Conservation (phyloP, 2,113 vertebrate species). For the Sporophila hypoxantha region DNA sequence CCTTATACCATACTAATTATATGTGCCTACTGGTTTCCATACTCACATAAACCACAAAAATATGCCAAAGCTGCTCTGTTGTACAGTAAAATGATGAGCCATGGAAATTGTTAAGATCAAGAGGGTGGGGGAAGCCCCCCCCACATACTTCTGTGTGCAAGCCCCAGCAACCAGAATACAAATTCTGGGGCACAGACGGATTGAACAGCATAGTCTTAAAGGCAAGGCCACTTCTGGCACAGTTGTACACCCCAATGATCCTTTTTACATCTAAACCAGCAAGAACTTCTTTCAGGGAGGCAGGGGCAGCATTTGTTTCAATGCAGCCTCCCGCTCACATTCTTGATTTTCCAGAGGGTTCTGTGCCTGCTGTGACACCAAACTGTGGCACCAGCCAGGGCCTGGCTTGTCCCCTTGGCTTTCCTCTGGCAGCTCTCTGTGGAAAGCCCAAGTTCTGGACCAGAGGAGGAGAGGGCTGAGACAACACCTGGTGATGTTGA, state of each 20-base stretch:
- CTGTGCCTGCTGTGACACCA: background rate
- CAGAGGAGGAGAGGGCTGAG: background rate
- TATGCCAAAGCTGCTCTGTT: background rate
- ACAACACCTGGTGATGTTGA: too few relatives aligned
- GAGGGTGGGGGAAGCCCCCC: fast-evolving
- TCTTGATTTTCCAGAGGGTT: background rate
- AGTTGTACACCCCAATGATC: fast-evolving
- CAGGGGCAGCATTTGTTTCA: background rate
- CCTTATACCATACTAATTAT: background rate
- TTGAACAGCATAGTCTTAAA: background rate
- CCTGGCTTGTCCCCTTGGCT: too few relatives aligned
- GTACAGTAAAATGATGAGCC: background rate
- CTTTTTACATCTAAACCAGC: background rate
- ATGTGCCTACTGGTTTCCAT: background rate
- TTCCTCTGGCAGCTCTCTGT: background rate
- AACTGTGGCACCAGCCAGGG: background rate
- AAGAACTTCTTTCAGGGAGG: background rate
- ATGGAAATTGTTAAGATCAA: background rate
- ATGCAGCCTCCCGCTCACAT: fast-evolving
- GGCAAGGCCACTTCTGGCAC: background rate
- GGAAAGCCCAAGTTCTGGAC: background rate
- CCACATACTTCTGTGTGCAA: too few relatives aligned
- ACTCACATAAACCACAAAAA: background rate
- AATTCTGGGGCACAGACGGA: fast-evolving
- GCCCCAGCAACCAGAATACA: background rate